phyloP scores from a whole-genome alignment of 2,113 vertebrate genomes.

The Toxotes jaculatrix region DNA sequence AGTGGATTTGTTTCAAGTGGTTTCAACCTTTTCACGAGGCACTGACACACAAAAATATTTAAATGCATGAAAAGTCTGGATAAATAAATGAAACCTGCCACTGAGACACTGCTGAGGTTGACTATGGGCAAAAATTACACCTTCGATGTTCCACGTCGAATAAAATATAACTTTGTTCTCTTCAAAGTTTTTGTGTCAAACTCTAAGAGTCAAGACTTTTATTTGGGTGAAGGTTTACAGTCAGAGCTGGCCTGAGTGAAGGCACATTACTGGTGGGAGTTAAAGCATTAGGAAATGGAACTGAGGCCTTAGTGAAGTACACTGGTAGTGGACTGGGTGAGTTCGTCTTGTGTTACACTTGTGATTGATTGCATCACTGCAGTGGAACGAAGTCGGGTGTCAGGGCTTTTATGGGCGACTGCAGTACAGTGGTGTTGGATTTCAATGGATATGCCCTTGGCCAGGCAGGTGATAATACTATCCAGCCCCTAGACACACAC shows the following conservation, averaged over 20 bases:
- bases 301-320: slow-evolving; percentile 12
- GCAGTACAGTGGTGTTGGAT: slow-evolving; percentile 72
- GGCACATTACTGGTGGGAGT: background rate
- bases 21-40: slow-evolving; percentile 9
- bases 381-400: slow-evolving; percentile 77
- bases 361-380: slow-evolving; percentile 80
- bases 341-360: slow-evolving; percentile 59
- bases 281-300: slow-evolving; percentile 36
- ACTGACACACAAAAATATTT: slow-evolving; percentile 16
- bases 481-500: background rate
- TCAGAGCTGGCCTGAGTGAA: background rate
- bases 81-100: slow-evolving; percentile 17
- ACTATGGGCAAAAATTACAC: background rate
- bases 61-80: slow-evolving; percentile 13
- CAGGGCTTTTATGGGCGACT: slow-evolving; percentile 70
- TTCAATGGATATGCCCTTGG: slow-evolving; percentile 79
- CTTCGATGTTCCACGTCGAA: background rate
- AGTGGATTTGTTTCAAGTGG: slow-evolving; percentile 32
- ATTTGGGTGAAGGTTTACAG: background rate
- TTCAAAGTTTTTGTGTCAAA: background rate
- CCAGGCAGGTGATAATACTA: slow-evolving; percentile 71
- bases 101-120: background rate
- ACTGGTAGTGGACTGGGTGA: slow-evolving; percentile 39
- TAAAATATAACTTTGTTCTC: background rate
- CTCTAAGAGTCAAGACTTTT: background rate